These are phyloP conservation scores for Crypturellus undulatus DNA, from an alignment of 2,113 vertebrate species.

Conservation along the genomic window DNA sequence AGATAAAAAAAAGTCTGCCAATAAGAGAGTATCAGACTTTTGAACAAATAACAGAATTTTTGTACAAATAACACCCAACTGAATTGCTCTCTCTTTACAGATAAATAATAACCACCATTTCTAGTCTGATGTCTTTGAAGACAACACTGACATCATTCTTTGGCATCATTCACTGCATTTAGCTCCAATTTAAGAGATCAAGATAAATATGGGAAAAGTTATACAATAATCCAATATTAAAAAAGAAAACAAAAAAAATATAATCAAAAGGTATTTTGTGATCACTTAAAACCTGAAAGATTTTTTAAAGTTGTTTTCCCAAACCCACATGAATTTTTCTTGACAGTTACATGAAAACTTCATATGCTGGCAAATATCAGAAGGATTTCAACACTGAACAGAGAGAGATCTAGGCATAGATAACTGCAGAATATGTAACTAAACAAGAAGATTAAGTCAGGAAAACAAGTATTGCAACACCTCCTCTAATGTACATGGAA, in stretches of 20 bases:
- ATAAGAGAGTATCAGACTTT: neutral
- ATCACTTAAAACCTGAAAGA: neutral
- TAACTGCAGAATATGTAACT: neutral
- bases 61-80: neutral
- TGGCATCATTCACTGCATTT: neutral
- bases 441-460: neutral
- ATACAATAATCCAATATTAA: neutral
- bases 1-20: neutral
- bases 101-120: neutral
- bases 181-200: neutral
- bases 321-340: conserved; percentile 6
- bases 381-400: neutral
- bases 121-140: neutral
- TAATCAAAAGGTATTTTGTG: neutral
- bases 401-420: neutral
- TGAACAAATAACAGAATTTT: neutral
- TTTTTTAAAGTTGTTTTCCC: neutral
- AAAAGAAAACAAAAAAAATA: neutral
- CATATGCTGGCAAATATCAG: conserved; percentile 17
- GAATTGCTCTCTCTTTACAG: neutral
- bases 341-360: neutral
- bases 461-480: neutral
- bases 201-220: neutral
- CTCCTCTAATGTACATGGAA: neutral
- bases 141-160: neutral